These are phyloP conservation scores for Cuniculus paca DNA, from an alignment of 2,797 vertebrate genomes.

Conservation along the genomic window DNA sequence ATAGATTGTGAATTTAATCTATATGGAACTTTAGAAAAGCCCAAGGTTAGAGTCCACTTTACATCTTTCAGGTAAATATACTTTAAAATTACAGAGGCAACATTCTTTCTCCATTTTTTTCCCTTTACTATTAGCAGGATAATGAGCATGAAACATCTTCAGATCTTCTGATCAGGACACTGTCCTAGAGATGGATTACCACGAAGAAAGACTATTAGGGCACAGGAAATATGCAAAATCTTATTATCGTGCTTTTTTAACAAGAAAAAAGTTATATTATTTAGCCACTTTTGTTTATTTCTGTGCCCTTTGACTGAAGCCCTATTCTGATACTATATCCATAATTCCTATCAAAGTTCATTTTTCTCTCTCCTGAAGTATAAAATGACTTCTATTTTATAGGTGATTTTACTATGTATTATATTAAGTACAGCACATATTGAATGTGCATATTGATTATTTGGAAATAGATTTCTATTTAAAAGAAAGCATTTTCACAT, in stretches of 20 bases:
- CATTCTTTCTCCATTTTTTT: not conserved
- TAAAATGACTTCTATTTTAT: not conserved
- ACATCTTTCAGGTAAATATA: not conserved
- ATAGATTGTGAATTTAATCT: not conserved
- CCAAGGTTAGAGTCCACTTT: not conserved
- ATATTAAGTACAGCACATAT: not conserved
- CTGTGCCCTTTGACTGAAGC: not conserved
- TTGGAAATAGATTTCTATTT: slow-evolving; percentile 3
- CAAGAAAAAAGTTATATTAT: not conserved
- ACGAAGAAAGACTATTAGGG: not conserved
- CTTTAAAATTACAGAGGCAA: not conserved
- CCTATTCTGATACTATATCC: not conserved
- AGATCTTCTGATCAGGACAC: not conserved
- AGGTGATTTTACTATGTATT: not conserved
- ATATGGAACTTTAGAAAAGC: not conserved
- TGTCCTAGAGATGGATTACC: not conserved
- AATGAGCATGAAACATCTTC: not conserved
- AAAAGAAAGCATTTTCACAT: slow-evolving; percentile 5
- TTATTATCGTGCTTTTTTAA: not conserved
- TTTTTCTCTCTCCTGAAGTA: not conserved
- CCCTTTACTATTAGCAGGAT: not conserved
- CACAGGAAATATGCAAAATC: not conserved
- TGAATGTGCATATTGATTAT: not conserved
- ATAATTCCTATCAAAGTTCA: not conserved
- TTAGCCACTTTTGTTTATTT: not conserved